phyloP scores from a whole-genome alignment of 1,140 invertebrate genomes.

The Drosophila repletoides region DNA sequence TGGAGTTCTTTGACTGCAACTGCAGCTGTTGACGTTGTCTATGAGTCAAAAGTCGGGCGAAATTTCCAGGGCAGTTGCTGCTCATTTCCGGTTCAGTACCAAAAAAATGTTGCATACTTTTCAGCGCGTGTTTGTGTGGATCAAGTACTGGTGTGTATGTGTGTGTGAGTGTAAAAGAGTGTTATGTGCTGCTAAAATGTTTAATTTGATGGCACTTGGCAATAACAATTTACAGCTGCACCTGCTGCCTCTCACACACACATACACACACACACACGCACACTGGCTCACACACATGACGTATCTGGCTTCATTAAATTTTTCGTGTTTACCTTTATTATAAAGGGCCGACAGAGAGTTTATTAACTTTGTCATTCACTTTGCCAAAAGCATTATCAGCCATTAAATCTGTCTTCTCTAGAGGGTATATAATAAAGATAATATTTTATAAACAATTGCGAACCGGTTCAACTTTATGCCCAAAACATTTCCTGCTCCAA shows the following conservation, averaged over 20 bases:
- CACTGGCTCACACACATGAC: background rate
- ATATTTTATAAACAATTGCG: too few relatives aligned
- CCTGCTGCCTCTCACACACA: slow-evolving; percentile 33
- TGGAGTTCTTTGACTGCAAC: slow-evolving; percentile 15
- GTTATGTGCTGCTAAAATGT: slow-evolving; percentile 41
- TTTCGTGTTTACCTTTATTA: slow-evolving; percentile 3
- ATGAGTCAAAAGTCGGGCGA: background rate
- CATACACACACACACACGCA: slow-evolving; percentile 1
- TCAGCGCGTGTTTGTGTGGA: slow-evolving; percentile 3
- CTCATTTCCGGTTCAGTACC: slow-evolving; percentile 42
- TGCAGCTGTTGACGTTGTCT: background rate
- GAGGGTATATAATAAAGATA: too few relatives aligned
- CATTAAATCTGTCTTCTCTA: too few relatives aligned
- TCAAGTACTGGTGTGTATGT: background rate
- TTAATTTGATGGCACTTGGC: slow-evolving; percentile 62
- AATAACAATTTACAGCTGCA: slow-evolving; percentile 60
- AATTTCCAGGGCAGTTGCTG: slow-evolving; percentile 19
- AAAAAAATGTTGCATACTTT: slow-evolving; percentile 53
- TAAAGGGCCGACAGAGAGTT: background rate
- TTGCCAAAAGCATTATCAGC: background rate
- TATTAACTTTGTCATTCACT: background rate
- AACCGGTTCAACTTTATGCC: too few relatives aligned
- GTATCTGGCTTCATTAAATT: slow-evolving; percentile 11
- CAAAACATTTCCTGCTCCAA: too few relatives aligned
- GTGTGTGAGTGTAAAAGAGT: background rate